Evolutionary conservation across 2,888 invertebrate species (phyloP), one percentile per base, ranked within the genome.

Genomic region (Xanthia togata): DNA sequence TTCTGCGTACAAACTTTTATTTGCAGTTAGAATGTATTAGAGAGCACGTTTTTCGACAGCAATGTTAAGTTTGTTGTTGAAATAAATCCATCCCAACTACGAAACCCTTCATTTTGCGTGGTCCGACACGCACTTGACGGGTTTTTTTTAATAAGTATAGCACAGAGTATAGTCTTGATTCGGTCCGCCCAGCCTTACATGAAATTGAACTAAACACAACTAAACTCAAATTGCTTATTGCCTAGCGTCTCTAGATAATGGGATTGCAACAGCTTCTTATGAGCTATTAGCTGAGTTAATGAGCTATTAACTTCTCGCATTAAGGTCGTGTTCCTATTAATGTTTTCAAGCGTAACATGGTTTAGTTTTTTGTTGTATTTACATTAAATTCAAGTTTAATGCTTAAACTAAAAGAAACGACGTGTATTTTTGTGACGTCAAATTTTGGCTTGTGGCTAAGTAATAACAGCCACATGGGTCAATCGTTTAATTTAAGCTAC

Each of bases 221-320:
- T 67, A 47, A 55, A 78, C 26, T 53, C 20, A 47, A 59, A 64
- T 71, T 70, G 41, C n/a, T 75, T 50, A 64, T 47, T 41, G 35
- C 12, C 53, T 35, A 70, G 63, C 26, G 41, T 75, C 55, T 60
- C 31, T 38, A 57, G 73, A 41, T 79, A 84, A 81, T 84, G 64
- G 62, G 62, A 62, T 73, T 68, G 57, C 4, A 6, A 53, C 55
- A 60, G 60, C 47, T 77, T 55, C 77, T n/a, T 69, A 70, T 64
- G 57, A 77, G 67, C 67, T 70, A 68, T 84, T 70, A 84, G 17
- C 17, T 23, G 0, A 47, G 31, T 57, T 77, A 77, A 73, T 81
- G 55, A 26, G 6, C 55, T 70, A 68, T 73, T 77, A 84, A 57
- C 35, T 60, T 57, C n/a, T 60, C 31, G 11, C 20, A 62, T 69